Conservation (phyloP, 2,888 invertebrate genomes). For the Nemurella pictetii region DNA sequence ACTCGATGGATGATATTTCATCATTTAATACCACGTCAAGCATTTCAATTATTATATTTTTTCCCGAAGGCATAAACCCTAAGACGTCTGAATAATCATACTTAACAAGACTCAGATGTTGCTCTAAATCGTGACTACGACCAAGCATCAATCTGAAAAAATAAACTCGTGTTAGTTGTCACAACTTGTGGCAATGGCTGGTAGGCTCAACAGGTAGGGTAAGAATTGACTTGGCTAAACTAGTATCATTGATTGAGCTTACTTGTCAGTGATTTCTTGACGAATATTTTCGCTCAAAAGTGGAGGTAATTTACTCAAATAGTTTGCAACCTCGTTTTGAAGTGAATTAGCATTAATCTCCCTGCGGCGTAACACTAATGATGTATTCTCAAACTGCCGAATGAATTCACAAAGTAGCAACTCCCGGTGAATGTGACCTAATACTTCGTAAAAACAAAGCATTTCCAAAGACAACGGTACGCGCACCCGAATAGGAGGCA, state of each 20-base stretch:
- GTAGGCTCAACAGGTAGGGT: too few relatives aligned
- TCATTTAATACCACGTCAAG: conserved; percentile 34
- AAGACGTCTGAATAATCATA: not conserved
- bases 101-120: not conserved
- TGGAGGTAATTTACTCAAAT: conserved; percentile 33
- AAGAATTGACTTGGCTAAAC: too few relatives aligned
- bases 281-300: conserved; percentile 36
- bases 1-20: conserved; percentile 33
- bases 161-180: not conserved
- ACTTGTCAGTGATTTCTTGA: conserved; percentile 33
- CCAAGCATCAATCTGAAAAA: not conserved
- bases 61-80: not conserved
- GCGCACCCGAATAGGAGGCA: conserved; percentile 32
- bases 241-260: conserved; percentile 3
- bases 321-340: not conserved
- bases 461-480: conserved; percentile 31
- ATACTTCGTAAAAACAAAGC: conserved; percentile 32
- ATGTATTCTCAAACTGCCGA: conserved; percentile 32
- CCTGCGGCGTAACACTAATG: conserved; percentile 36
- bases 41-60: conserved; percentile 15
- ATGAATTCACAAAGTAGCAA: conserved; percentile 26
- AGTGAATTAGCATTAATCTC: conserved; percentile 29
- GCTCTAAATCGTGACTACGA: not conserved
- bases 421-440: conserved; percentile 32
- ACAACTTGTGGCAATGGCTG: too few relatives aligned